These are phyloP conservation scores for Amphiprion percula DNA, from an alignment of 2,113 vertebrate genomes.

Conservation along the genomic window DNA sequence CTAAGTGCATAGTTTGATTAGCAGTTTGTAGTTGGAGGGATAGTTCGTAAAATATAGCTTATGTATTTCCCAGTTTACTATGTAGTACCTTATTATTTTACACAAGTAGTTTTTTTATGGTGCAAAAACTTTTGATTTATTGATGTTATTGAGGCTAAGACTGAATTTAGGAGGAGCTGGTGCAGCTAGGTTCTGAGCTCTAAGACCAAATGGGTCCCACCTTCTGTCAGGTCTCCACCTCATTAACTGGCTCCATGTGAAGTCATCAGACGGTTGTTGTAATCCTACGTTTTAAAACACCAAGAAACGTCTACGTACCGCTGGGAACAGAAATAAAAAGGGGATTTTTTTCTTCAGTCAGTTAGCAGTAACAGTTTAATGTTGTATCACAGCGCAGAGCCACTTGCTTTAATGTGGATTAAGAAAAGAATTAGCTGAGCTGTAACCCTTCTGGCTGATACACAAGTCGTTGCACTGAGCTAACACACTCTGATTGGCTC, in stretches of 20 bases:
- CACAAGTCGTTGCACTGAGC: constrained; percentile 42
- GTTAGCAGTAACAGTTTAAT: constrained; percentile 38
- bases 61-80: too few relatives aligned
- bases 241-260: constrained; percentile 6
- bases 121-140: not conserved
- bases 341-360: constrained; percentile 12
- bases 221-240: constrained; percentile 2
- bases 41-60: too few relatives aligned
- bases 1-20: too few relatives aligned
- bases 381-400: constrained; percentile 27
- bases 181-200: not conserved
- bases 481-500: constrained; percentile 57
- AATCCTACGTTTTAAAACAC: constrained; percentile 19
- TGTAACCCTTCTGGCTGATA: constrained; percentile 40
- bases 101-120: too few relatives aligned
- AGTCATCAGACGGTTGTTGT: constrained; percentile 10
- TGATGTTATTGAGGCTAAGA: not conserved
- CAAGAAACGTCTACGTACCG: not conserved
- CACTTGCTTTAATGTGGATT: constrained; percentile 58
- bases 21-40: too few relatives aligned
- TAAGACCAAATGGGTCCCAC: not conserved
- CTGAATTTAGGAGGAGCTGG: not conserved
- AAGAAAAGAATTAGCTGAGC: constrained; percentile 51
- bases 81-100: too few relatives aligned
- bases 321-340: constrained; percentile 15